Base-by-base conservation (phyloP, 2,797 vertebrate genomes). In the Xenentodon cancila region DNA sequence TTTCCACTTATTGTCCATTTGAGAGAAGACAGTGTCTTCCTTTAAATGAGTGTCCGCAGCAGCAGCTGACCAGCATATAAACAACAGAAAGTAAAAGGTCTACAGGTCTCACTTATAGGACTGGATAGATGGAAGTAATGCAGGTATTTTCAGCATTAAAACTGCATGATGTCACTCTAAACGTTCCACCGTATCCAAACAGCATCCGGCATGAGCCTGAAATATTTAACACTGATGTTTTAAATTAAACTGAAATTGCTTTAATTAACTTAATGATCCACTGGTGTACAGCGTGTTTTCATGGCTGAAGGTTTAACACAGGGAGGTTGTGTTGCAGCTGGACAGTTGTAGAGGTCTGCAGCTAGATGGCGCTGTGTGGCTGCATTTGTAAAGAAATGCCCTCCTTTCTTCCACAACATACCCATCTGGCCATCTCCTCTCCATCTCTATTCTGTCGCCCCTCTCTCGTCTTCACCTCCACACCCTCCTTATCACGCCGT, bases 281-380 rank as follows among this genome's bases (percentile, higher is more conserved):
- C 11, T 43, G 19, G 16, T 13, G 8, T 20, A 5, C 22, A 9
- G 50, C 55, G 17, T n/a, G 18, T 52, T 50, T 46, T 22, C 44
- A 58, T 68, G 1, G 25, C 18, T 27, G 54, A 16, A 65, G 15
- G 32, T 43, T 45, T 20, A 30, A 34, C 42, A 8, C 7, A 3
- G 42, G 46, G 4, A 6, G 59, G 58, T 9, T 61, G 40, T 62
- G 47, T 25, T 32, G 8, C 15, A 60, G 25, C 20, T 9, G 44
- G 30, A 20, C 46, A 4, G 56, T n/a, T 58, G 8, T 5, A 12
- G 19, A 0, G 7, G 18, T 42, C 40, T 13, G 63, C 81, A 53
- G 64, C 79, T 87, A 89, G 89, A 83, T 85, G 87, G 85, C 54
- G 64, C 74, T 80, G 70, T 83, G 72, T 54, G 22, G 50, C 62